Conservation (phyloP, 2,113 vertebrate genomes). For the Loxodonta africana region DNA sequence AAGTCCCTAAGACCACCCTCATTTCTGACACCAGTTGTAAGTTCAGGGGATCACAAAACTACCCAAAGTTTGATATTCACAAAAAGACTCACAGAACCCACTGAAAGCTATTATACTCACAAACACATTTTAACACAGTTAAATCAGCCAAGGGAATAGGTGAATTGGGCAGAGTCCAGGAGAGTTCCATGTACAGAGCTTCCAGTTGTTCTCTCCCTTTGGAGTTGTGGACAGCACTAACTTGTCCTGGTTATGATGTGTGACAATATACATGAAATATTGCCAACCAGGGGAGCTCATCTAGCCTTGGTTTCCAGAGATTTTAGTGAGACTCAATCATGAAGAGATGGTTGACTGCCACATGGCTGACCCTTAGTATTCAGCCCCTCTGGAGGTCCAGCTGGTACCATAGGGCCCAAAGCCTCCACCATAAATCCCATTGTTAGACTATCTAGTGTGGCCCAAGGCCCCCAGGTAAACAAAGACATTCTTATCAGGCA, state of each 20-base stretch:
- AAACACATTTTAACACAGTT: not conserved
- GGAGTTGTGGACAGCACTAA: not conserved
- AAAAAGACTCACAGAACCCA: not conserved
- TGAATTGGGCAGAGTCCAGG: not conserved
- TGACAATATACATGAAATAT: not conserved
- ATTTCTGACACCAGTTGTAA: not conserved
- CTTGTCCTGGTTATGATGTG: not conserved
- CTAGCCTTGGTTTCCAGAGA: not conserved
- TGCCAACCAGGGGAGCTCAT: not conserved
- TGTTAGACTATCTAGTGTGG: not conserved
- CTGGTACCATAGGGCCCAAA: not conserved
- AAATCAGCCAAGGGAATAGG: not conserved
- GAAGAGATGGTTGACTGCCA: not conserved
- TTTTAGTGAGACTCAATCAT: not conserved
- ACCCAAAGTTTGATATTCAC: not conserved
- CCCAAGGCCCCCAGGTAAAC: not conserved
- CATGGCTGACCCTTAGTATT: not conserved
- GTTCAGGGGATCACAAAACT: not conserved
- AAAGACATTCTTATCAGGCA: not conserved
- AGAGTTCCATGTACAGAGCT: not conserved
- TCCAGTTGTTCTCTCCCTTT: not conserved
- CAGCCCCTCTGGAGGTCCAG: not conserved
- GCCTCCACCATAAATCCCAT: not conserved
- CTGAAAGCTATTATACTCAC: not conserved
- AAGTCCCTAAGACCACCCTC: not conserved